Evolutionary conservation across 2,888 invertebrate species (phyloP), one percentile per base, ranked within the genome.

Genomic region (Scaptodrosophila latifasciaeformis): DNA sequence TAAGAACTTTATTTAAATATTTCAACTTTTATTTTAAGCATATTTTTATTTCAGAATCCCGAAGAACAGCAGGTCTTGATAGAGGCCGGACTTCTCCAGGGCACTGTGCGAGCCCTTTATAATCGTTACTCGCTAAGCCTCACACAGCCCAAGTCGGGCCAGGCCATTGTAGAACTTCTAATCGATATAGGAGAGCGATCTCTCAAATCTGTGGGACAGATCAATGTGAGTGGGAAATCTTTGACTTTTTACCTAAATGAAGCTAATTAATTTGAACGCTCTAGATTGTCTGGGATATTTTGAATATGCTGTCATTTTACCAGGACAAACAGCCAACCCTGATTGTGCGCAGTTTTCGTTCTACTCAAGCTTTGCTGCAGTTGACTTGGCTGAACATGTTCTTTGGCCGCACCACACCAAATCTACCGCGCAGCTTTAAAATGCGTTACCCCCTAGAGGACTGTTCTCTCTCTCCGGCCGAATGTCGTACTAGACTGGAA

Each of bases 221-320:
- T 87, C 10, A 84, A 82, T 63, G 86, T 86, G 51, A 64, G 81
- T 64, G 2, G 0, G 7, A n/a, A n/a, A n/a, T n/a, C n/a, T n/a
- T 5, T 18, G 27, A 3, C 4, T 7, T 24, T 7, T 24, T 7
- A 24, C n/a, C n/a, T n/a, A n/a, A 15, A 17, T 5, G 12, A 4
- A 10, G 17, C 13, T 9, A 42, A 43, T 1, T 24, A 7, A 27
- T 19, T 7, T 43, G 18, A 29, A 1, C 31, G 27, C 0, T 12
- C 3, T 39, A 87, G 85, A 65, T 84, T 24, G 69, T 87, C 12
- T 87, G 86, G 86, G 86, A 87, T 31, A 74, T 86, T 24, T 65
- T 86, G 2, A 86, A 86, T 50, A 79, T 84, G 63, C 43, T 86
- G 27, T 67, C 84, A 7, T 85, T 82, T 53, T 83, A 84, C 54